Base-by-base conservation (phyloP, 2,888 invertebrate genomes). In the Amphipyra tragopoginis region DNA sequence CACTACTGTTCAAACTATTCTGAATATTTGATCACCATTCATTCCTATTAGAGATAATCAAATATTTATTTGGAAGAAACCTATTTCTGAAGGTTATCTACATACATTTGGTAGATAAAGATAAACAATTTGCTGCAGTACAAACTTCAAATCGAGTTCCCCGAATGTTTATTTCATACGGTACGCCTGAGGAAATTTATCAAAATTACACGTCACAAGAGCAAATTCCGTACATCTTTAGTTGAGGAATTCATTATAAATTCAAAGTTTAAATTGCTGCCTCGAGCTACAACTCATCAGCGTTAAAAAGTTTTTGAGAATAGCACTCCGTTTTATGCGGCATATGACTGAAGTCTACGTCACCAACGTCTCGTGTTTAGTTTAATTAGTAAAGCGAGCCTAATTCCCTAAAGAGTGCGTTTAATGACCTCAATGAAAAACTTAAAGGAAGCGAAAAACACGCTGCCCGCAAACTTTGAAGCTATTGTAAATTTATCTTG, bases 241-340 rank as follows among this genome's bases (percentile, higher is more conserved):
- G 86, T 85, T 82, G 81, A 84, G 82, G 83, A 86, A 89, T 89
- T 90, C 85, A 85, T 90, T 88, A 88, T 90, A 86, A 89, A 88
- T 89, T 87, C 87, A 86, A 89, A 91, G 89, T 90, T 91, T 86
- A 87, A 91, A 92, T 90, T 91, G 87, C 86, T 81, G 86, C 87
- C 84, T 81, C 73, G 71, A 88, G 89, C 86, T 86, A 86, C 86
- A 87, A 86, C 90, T 91, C 90, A 92, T 92, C 91, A 91, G 79
- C 85, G 85, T 90, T 91, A 90, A 89, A 90, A 91, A 90, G 84
- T 91, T 91, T 85, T 63, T 63, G 72, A 69, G 79, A 83, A 84
- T 80, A 80, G 75, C 81, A 80, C 74, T 75, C 77, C 63, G 73
- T 75, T 86, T 83, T 80, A 83, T 80, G 81, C 78, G 64, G 81